phyloP scores from a whole-genome alignment of 2,797 vertebrate genomes.

The Peromyscus attwateri region DNA sequence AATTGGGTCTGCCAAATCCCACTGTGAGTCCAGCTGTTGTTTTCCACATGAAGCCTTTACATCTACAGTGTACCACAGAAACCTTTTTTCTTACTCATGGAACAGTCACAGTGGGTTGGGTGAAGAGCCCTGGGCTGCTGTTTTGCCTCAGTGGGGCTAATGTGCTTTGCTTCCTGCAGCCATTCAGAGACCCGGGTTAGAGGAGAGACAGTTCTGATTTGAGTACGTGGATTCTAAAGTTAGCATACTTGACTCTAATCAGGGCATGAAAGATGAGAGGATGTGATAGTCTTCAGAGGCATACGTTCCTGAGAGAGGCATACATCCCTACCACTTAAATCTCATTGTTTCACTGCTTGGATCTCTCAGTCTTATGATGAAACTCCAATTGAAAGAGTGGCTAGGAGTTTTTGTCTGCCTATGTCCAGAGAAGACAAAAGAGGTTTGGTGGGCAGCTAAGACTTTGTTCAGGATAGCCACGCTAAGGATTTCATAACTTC shows the following conservation, averaged over 20 bases:
- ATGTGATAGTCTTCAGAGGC: neutral
- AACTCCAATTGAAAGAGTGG: neutral
- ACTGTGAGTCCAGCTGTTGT: neutral
- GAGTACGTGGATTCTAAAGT: neutral
- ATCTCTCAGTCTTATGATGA: neutral
- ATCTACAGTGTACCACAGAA: neutral
- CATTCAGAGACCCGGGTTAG: neutral
- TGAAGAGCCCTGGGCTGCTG: neutral
- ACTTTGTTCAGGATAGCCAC: neutral
- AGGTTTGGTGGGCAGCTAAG: neutral
- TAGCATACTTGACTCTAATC: neutral
- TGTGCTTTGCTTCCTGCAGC: neutral
- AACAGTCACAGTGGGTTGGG: neutral
- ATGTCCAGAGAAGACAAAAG: conserved; percentile 12
- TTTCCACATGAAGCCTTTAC: neutral
- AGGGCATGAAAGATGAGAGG: neutral
- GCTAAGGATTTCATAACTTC: neutral
- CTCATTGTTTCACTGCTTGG: neutral
- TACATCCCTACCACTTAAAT: neutral
- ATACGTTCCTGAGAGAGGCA: neutral
- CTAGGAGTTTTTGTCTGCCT: neutral
- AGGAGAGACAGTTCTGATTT: neutral
- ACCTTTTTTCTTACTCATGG: neutral
- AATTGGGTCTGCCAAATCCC: neutral
- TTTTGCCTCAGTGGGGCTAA: neutral